Base-by-base conservation (phyloP, 2,797 vertebrate genomes). In the Delichon dasypus region DNA sequence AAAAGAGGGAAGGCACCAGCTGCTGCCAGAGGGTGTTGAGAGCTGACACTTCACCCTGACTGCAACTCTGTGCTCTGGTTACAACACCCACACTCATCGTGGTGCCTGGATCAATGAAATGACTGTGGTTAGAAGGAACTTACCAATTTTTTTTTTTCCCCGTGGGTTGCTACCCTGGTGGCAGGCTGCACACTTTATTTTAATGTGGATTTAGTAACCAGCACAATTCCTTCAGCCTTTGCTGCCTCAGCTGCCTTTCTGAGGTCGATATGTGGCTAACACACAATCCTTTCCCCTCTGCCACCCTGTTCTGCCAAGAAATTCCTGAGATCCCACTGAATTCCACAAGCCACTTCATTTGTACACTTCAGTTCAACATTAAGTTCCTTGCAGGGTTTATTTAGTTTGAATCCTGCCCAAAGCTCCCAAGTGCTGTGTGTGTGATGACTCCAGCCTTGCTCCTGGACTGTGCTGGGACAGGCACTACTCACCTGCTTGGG, bases 41-140 rank as follows among this genome's bases (percentile, higher is more conserved):
- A 70, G 42, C 42, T 8, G 3, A 30, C 30, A 9, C 30, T 61
- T 88, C 67, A 32, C 26, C 44, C 62, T 11, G 21, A 45, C 15
- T 68, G 48, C 42, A 72, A 18, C 40, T 25, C 74, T 1, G 0
- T 8, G 14, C 55, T 73, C 89, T 23, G 57, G 48, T 84, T 86
- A 44, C 0, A 2, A 73, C 54, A 88, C 36, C 9, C 2, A 8
- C 1, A 2, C 32, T 78, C 0, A 0, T 9, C 17, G 77, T 9
- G 16, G 47, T 74, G 62, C 23, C 32, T 44, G 48, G 34, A 62
- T 68, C 70, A 51, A 80, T 61, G 54, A 15, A 68, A 58, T 17
- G 4, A 17, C 60, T 60, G 65, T 30, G 73, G 36, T 48, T 36
- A 51, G 45, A 64, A 70, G 65, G 65, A 77, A 60, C 36, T 40